Evolutionary conservation across 2,113 vertebrate genomes (phyloP).

Genomic region (Microtus montanus): DNA sequence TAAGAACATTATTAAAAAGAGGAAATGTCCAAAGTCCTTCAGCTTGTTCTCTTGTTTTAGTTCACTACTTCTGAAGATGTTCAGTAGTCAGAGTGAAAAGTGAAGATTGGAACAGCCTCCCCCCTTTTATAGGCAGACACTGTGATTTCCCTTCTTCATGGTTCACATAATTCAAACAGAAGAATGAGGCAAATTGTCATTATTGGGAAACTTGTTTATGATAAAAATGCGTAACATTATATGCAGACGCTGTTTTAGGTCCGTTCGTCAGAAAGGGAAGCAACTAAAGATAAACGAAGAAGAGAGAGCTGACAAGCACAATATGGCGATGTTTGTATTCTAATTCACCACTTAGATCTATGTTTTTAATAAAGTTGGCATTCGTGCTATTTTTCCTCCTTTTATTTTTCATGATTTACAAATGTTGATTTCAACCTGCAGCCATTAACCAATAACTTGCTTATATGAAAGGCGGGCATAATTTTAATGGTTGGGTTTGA

Average conservation of each 20-base stretch:
- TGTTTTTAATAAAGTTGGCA: constrained; percentile 25
- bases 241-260: neutral
- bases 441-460: neutral
- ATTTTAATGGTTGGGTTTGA: neutral
- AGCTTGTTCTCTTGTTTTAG: neutral
- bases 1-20: neutral
- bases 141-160: constrained; percentile 15
- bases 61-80: neutral
- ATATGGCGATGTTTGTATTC: neutral
- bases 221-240: neutral
- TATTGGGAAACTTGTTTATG: neutral
- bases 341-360: neutral
- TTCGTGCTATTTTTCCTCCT: neutral
- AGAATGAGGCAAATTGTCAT: neutral
- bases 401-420: constrained; percentile 3
- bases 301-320: neutral
- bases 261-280: neutral
- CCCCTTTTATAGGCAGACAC: neutral
- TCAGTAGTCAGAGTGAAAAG: neutral
- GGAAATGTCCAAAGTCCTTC: neutral
- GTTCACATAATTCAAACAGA: neutral
- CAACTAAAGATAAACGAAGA: neutral
- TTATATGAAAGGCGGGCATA: neutral
- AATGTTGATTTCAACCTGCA: neutral
- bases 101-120: neutral